These are phyloP conservation scores for Corvus moneduloides DNA, from an alignment of 2,113 vertebrate species.

Conservation along the genomic window DNA sequence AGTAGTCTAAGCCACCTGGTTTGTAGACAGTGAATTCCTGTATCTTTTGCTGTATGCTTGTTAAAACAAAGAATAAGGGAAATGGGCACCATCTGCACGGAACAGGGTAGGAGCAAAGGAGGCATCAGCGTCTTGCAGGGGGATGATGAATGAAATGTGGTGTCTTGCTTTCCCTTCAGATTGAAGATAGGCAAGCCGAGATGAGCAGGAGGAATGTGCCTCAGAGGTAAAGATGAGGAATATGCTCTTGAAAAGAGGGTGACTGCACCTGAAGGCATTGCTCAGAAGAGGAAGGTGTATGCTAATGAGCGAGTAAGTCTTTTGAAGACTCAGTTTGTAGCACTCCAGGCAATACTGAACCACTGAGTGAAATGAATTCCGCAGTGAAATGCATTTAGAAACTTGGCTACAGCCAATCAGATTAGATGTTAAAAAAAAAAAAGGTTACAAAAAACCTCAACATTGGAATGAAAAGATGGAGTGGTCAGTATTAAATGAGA, in stretches of 20 bases:
- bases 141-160: not conserved
- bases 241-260: not conserved
- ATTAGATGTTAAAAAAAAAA: not conserved
- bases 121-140: fast-evolving
- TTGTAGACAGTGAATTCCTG: not conserved
- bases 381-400: not conserved
- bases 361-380: not conserved
- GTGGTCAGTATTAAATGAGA: not conserved
- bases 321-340: conserved; percentile 25
- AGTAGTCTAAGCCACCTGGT: not conserved
- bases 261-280: conserved; percentile 4
- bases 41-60: not conserved
- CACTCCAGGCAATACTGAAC: not conserved
- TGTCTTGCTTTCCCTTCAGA: not conserved
- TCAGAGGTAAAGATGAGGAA: not conserved
- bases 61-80: not conserved
- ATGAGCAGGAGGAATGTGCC: not conserved
- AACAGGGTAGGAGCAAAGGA: not conserved
- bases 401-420: not conserved
- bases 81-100: not conserved
- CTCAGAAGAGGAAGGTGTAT: not conserved
- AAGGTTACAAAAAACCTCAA: not conserved
- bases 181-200: not conserved
- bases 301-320: not conserved
- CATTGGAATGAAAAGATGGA: not conserved